A percentile compares a stretch with the other conserved stretches of the same genome.
Evolutionary conservation across 2,888 invertebrate species (phyloP).

Genomic region (Diplazon laetatorius): DNA sequence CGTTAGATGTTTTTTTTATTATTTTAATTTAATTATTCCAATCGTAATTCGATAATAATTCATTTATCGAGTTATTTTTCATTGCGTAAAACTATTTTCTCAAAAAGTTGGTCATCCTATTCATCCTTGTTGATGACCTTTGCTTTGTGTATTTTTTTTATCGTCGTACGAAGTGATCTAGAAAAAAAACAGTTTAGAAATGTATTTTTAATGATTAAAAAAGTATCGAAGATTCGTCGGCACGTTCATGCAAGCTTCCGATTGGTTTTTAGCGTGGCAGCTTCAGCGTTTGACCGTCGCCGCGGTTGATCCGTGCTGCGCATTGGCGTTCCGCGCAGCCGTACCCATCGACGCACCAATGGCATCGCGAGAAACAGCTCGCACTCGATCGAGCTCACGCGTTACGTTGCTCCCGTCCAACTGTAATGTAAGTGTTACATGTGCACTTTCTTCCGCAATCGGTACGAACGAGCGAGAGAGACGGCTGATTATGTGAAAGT

Average conservation of each 20-base stretch:
- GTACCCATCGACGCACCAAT: neutral
- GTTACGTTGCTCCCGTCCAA: constrained; percentile 71
- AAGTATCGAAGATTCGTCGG: constrained; percentile 15
- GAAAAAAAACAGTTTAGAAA: too few species aligned
- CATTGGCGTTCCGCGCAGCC: constrained; percentile 7
- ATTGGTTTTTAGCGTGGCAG: constrained; percentile 26
- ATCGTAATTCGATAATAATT: too few species aligned
- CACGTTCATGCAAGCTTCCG: constrained; percentile 13
- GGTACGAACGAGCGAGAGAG: constrained; percentile 52
- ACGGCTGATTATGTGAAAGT: constrained; percentile 73
- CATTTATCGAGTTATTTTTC: too few species aligned
- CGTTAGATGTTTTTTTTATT: too few species aligned
- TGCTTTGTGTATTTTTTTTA: too few species aligned
- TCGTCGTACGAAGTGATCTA: too few species aligned
- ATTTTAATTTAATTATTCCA: too few species aligned
- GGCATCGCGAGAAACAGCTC: constrained; percentile 6
- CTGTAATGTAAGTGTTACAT: constrained; percentile 79
- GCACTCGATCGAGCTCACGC: constrained; percentile 32
- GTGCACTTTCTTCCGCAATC: constrained; percentile 78
- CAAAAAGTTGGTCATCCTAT: too few species aligned
- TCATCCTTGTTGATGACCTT: too few species aligned
- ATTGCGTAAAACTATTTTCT: too few species aligned
- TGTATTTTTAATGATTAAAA: too few species aligned
- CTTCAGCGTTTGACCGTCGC: neutral
- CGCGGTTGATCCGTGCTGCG: neutral